Evolutionary conservation across 2,888 invertebrate genomes (phyloP).

Genomic region (Apomyelois bistriatella): DNA sequence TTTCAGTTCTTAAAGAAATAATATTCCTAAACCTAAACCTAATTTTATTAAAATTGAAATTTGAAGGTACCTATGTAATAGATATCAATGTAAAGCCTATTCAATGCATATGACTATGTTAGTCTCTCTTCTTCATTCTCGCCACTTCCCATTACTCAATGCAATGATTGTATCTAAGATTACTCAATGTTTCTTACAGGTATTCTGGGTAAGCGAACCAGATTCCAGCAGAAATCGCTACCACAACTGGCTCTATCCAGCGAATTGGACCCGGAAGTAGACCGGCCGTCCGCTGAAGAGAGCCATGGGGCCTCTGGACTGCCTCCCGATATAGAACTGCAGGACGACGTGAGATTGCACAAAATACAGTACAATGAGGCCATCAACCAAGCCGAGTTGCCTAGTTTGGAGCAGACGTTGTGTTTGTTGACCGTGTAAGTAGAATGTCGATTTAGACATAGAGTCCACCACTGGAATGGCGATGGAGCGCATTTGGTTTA

Average conservation of each 20-base stretch:
- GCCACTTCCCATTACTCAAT: too few species aligned
- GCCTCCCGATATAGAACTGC: conserved; percentile 84
- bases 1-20: too few species aligned
- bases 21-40: too few species aligned
- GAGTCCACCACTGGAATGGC: too few species aligned
- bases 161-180: too few species aligned
- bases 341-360: conserved; percentile 93
- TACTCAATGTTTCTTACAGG: conserved; percentile 70
- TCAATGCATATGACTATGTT: too few species aligned
- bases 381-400: conserved; percentile 75
- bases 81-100: too few species aligned
- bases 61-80: too few species aligned
- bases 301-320: conserved; percentile 74
- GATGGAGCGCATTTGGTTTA: too few species aligned
- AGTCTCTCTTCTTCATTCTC: too few species aligned
- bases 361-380: conserved; percentile 85
- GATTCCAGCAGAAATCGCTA: conserved; percentile 89
- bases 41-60: too few species aligned
- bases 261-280: conserved; percentile 58
- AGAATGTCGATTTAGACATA: too few species aligned
- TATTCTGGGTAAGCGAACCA: conserved; percentile 93
- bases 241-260: conserved; percentile 91
- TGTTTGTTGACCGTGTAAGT: conserved; percentile 87
- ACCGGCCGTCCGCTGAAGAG: conserved; percentile 62
- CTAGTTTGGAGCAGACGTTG: conserved; percentile 88